phyloP scores from a whole-genome alignment of 2,888 invertebrate species.

The Xestoiulus laeticollis region DNA sequence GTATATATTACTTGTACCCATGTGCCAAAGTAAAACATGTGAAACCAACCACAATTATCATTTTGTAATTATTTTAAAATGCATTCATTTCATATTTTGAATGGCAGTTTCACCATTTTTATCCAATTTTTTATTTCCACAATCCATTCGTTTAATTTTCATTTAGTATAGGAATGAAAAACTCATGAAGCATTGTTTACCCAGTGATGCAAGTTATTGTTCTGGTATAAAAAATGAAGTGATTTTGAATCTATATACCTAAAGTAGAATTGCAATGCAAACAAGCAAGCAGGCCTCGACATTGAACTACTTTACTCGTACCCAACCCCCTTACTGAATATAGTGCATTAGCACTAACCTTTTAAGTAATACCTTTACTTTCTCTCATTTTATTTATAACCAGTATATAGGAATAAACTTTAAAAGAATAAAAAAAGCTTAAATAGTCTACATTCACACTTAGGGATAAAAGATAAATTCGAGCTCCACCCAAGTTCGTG shows the following conservation, averaged over 20 bases:
- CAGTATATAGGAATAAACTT: neutral
- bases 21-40: too few relatives aligned
- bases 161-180: neutral
- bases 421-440: neutral
- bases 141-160: neutral
- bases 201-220: neutral
- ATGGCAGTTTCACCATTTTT: too few relatives aligned
- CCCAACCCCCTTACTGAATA: neutral
- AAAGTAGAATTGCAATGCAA: neutral
- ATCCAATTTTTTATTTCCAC: too few relatives aligned
- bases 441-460: constrained; percentile 11
- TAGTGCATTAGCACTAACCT: neutral
- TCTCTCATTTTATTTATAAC: constrained; percentile 24
- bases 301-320: neutral
- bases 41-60: too few relatives aligned
- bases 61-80: too few relatives aligned
- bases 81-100: too few relatives aligned
- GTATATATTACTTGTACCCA: too few relatives aligned
- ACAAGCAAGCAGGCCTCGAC: neutral
- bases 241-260: neutral
- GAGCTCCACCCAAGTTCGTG: constrained; percentile 29
- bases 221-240: neutral
- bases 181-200: neutral
- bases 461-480: neutral
- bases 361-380: constrained; percentile 5